phyloP scores from a whole-genome alignment of 2,888 invertebrate genomes.

The Sisyra nigra region DNA sequence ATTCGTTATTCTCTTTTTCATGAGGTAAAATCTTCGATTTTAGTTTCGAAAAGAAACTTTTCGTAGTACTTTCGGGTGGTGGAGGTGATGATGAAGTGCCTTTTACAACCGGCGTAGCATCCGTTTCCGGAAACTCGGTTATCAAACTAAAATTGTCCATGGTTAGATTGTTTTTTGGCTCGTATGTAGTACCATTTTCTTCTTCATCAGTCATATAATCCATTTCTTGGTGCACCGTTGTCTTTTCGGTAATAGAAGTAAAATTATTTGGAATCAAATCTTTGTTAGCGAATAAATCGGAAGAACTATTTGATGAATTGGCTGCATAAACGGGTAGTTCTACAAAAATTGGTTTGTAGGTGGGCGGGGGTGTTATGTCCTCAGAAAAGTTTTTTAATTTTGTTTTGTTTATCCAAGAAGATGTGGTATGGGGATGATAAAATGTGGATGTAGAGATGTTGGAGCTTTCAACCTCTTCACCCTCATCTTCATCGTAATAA shows the following conservation, averaged over 20 bases:
- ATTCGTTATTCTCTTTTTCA: neutral
- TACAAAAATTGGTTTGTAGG: slow-evolving; percentile 1
- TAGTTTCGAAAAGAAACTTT: neutral
- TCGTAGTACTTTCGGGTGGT: neutral
- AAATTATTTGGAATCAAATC: neutral
- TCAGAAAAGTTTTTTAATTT: no score
- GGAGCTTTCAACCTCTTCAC: neutral
- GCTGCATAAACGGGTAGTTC: neutral
- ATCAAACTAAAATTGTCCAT: no score
- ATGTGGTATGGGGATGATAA: neutral
- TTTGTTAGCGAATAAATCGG: neutral
- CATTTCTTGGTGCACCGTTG: neutral
- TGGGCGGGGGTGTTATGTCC: neutral
- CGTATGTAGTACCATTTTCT: neutral
- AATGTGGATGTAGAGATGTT: no score
- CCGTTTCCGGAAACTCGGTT: no score
- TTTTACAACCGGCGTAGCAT: no score
- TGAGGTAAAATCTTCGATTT: neutral
- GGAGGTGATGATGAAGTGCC: neutral
- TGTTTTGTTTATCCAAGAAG: no score
- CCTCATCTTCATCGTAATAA: no score
- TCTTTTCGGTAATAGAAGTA: slow-evolving; percentile 1
- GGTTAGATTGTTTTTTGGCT: neutral
- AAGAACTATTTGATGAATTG: neutral
- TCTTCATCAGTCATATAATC: neutral